These are phyloP conservation scores for Toxostoma redivivum DNA, from an alignment of 2,113 vertebrate genomes.

Conservation along the genomic window DNA sequence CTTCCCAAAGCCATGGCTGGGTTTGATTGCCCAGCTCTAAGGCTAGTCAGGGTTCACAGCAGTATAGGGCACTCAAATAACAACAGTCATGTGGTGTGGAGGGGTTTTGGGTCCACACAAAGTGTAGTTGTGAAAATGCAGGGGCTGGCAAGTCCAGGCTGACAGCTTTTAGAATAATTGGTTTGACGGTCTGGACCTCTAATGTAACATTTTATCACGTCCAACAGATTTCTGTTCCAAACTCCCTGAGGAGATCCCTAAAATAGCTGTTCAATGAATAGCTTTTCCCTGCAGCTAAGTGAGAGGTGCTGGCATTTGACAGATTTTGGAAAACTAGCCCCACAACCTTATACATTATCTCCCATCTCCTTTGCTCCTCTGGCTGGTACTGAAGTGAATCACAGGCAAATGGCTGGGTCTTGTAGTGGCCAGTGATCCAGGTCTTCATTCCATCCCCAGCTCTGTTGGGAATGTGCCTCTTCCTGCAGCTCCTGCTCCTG, in stretches of 20 bases:
- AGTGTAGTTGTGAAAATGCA: neutral
- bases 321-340: neutral
- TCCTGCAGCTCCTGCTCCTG: neutral
- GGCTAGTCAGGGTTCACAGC: neutral
- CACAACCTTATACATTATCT: neutral
- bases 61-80: neutral
- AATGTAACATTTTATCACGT: conserved; percentile 9
- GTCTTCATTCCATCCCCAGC: neutral
- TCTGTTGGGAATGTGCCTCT: neutral
- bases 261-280: conserved; percentile 25
- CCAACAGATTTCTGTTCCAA: conserved; percentile 27
- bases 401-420: neutral
- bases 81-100: accelerated
- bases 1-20: neutral
- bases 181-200: neutral
- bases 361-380: neutral
- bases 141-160: neutral
- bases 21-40: neutral
- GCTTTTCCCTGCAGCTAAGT: neutral
- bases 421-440: neutral
- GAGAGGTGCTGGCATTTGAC: neutral
- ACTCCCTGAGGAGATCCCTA: conserved; percentile 10
- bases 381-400: neutral
- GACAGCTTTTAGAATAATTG: conserved; percentile 19
- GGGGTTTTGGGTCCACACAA: neutral